A percentile compares a stretch with the other conserved stretches of the same genome.
These are phyloP conservation scores for Micropoecilia bifurca DNA, from an alignment of 2,797 vertebrate species.

Conservation along the genomic window DNA sequence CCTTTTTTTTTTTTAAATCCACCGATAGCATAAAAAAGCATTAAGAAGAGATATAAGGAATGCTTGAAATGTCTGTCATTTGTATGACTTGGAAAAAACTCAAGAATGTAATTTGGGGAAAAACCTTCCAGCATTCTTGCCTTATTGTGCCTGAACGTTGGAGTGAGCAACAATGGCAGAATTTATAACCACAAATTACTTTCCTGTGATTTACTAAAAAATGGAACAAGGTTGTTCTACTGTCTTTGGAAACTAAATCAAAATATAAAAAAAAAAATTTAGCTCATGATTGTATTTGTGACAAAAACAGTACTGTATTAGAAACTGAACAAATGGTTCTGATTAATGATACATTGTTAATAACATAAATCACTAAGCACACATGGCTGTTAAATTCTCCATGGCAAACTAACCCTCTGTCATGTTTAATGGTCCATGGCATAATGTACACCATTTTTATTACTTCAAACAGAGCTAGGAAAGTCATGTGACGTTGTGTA, in stretches of 20 bases:
- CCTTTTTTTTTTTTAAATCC: not conserved
- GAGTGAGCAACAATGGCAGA: conserved; percentile 1
- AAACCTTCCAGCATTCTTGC: conserved; percentile 5
- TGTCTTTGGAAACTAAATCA: not conserved
- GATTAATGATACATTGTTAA: not conserved
- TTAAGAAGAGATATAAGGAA: conserved; percentile 1
- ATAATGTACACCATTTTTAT: not conserved
- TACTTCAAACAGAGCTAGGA: not conserved
- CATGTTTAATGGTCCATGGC: not conserved
- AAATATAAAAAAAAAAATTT: not conserved
- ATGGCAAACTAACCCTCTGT: not conserved
- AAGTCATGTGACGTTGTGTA: not conserved
- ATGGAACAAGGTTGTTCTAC: conserved; percentile 3
- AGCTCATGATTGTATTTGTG: not conserved
- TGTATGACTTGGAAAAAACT: conserved; percentile 11
- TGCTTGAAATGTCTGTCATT: conserved; percentile 4
- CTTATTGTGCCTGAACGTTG: not conserved
- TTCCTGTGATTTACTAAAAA: not conserved
- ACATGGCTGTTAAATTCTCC: not conserved
- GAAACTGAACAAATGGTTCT: not conserved
- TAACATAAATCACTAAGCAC: not conserved
- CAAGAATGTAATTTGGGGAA: conserved; percentile 2
- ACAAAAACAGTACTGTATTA: not conserved
- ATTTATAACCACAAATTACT: conserved; percentile 2
- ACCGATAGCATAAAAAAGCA: not conserved